A percentile compares a stretch with the other conserved stretches of the same genome.
These are phyloP conservation scores for Microplitis manilae DNA, from an alignment of 2,888 invertebrate species.

Conservation along the genomic window DNA sequence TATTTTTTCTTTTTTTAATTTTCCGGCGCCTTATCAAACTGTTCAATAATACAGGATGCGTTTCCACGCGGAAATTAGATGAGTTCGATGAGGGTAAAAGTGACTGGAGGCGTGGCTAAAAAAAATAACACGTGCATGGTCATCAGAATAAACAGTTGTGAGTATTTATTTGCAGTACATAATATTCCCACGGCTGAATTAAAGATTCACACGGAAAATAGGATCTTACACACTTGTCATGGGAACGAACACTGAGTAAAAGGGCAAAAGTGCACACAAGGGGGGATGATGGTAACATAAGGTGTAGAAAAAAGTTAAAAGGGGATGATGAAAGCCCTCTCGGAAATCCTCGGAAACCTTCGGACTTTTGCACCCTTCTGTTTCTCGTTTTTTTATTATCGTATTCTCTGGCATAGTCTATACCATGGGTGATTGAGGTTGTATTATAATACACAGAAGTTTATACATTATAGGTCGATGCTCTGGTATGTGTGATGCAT, in stretches of 20 bases:
- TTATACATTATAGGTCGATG: slow-evolving; percentile 33
- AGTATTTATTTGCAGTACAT: slow-evolving; percentile 26
- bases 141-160: slow-evolving; percentile 20
- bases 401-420: background rate
- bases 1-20: background rate
- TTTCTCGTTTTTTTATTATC: slow-evolving; percentile 18
- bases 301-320: slow-evolving; percentile 34
- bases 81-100: slow-evolving; percentile 4
- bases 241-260: slow-evolving; percentile 65
- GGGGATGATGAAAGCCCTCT: slow-evolving; percentile 33
- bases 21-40: background rate
- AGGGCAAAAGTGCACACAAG: slow-evolving; percentile 9
- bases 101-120: background rate
- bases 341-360: background rate
- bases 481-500: slow-evolving; percentile 15
- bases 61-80: slow-evolving; percentile 15
- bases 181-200: slow-evolving; percentile 67
- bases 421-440: slow-evolving; percentile 9
- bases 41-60: background rate
- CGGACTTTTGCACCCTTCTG: slow-evolving; percentile 48
- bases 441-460: slow-evolving; percentile 23
- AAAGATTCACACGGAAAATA: slow-evolving; percentile 67
- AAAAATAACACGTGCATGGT: slow-evolving; percentile 10
- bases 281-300: slow-evolving; percentile 31
- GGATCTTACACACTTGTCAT: slow-evolving; percentile 68